phyloP scores from a whole-genome alignment of 1,140 invertebrate genomes.

The Drosophila orena region DNA sequence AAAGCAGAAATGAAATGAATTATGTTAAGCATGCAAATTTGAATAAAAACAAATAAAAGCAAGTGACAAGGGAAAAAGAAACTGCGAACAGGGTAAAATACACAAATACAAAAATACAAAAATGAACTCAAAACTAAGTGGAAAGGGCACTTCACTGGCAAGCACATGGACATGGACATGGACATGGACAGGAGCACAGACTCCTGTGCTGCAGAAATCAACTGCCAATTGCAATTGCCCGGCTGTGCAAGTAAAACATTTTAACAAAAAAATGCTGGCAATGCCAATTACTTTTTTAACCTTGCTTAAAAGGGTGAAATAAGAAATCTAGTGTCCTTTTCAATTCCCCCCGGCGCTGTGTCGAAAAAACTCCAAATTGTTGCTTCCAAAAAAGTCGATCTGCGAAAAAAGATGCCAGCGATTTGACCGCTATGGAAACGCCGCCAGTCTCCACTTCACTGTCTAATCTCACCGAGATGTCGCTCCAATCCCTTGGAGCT shows the following conservation, averaged over 20 bases:
- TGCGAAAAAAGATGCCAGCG: background rate
- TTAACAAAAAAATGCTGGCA: slow-evolving; percentile 5
- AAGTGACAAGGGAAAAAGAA: slow-evolving; percentile 14
- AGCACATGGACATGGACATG: slow-evolving; percentile 15
- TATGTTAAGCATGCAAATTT: slow-evolving; percentile 59
- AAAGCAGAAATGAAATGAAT: slow-evolving; percentile 49
- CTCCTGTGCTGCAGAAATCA: slow-evolving; percentile 31
- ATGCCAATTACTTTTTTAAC: too few relatives aligned
- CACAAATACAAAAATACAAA: background rate
- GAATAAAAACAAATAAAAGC: slow-evolving; percentile 31
- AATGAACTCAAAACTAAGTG: background rate
- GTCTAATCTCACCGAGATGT: background rate
- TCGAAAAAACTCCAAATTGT: slow-evolving; percentile 1
- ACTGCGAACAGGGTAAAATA: slow-evolving; percentile 3
- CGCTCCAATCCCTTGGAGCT: background rate
- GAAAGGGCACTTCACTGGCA: background rate
- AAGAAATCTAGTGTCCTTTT: background rate
- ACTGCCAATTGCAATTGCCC: slow-evolving; percentile 53
- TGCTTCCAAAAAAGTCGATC: too few relatives aligned
- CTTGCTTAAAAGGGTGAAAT: too few relatives aligned
- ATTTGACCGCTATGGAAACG: background rate
- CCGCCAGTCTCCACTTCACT: background rate
- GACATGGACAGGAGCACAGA: too few relatives aligned
- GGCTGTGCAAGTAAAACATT: slow-evolving; percentile 48
- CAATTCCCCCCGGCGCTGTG: background rate